These are phyloP conservation scores for Spatula versicolor DNA, from an alignment of 2,797 vertebrate genomes.

Conservation along the genomic window DNA sequence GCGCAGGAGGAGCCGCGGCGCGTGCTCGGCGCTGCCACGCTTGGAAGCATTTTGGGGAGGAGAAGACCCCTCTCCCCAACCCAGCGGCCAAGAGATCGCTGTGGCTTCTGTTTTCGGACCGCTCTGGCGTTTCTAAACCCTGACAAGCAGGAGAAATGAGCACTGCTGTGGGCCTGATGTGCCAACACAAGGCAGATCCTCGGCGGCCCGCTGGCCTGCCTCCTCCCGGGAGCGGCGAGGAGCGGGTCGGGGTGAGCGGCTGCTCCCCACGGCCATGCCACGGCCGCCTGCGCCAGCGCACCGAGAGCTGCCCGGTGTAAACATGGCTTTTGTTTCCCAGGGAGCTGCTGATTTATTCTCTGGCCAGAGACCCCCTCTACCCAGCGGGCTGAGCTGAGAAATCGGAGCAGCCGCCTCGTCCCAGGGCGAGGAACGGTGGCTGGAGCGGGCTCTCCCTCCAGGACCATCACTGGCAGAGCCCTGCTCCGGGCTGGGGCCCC, in stretches of 20 bases:
- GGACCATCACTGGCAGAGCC: constrained; percentile 47
- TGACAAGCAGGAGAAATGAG: not conserved
- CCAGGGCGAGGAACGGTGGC: accelerated
- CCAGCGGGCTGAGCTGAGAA: accelerated
- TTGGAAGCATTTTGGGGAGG: not conserved
- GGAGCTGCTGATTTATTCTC: not conserved
- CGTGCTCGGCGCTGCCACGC: not conserved
- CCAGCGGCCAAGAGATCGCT: not conserved
- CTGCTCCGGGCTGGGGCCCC: not conserved
- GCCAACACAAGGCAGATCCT: not conserved
- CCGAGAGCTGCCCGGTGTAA: not conserved
- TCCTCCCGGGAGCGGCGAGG: not conserved
- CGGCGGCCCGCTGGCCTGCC: accelerated
- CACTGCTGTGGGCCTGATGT: accelerated
- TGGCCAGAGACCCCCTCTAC: not conserved
- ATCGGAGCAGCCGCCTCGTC: accelerated
- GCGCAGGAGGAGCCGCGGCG: not conserved
- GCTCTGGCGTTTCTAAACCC: not conserved
- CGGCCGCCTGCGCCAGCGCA: not conserved
- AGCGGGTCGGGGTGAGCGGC: accelerated
- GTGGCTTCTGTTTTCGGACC: not conserved
- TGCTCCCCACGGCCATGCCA: not conserved
- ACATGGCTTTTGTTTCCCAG: constrained; percentile 52
- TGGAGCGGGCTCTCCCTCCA: constrained; percentile 32
- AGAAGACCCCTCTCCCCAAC: not conserved